phyloP scores from a whole-genome alignment of 1,140 invertebrate species.

The Bombus soroeensis region DNA sequence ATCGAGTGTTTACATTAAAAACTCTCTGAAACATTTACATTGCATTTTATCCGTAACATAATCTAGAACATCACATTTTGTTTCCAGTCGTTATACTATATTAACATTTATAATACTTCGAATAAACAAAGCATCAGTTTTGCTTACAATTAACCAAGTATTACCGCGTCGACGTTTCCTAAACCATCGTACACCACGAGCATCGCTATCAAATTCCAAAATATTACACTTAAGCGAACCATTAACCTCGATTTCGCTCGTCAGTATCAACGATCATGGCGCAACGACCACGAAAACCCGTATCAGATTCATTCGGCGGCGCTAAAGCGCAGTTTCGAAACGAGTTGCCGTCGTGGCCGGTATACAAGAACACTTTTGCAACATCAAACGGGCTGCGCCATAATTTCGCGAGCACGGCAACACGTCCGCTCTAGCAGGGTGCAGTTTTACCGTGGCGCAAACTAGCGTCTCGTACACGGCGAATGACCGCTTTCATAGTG shows the following conservation, averaged over 20 bases:
- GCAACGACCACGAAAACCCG: neutral
- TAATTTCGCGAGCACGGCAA: neutral
- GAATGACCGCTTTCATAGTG: slow-evolving; percentile 7
- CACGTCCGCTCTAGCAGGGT: neutral
- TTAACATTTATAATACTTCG: too few species aligned
- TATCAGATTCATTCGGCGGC: neutral
- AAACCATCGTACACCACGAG: neutral
- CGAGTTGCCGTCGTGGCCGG: neutral
- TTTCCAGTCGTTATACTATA: too few species aligned
- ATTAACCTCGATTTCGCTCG: neutral
- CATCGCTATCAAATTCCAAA: neutral
- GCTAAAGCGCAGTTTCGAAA: neutral
- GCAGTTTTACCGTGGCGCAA: neutral
- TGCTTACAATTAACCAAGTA: neutral
- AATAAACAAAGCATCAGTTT: neutral
- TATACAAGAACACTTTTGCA: slow-evolving; percentile 2
- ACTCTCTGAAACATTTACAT: neutral
- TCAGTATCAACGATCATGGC: neutral
- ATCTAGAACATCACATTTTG: neutral
- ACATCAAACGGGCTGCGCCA: neutral
- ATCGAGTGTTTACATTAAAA: neutral
- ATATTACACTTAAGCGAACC: neutral
- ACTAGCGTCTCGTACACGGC: neutral
- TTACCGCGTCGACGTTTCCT: neutral
- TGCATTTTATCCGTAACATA: neutral